Evolutionary conservation across 2,113 vertebrate species (phyloP), one percentile per base, ranked within the genome.

Genomic region (Oryzias celebensis): DNA sequence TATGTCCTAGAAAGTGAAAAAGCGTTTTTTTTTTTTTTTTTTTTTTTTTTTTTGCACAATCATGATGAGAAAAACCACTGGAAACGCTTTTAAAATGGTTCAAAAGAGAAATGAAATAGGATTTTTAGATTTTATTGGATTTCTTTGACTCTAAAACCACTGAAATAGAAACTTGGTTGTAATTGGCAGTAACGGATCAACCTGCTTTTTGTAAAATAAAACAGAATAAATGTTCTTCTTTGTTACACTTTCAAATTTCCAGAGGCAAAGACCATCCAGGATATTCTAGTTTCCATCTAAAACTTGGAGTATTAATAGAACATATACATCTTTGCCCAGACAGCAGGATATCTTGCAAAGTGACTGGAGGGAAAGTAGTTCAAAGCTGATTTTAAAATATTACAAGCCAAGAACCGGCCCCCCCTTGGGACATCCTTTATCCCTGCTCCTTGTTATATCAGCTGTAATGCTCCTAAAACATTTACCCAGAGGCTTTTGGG

Each of bases 301-400:
- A 54, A 31, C 47, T 53, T n/a, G 7, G 57, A 65, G 55, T 80
- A 85, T 83, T 83, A 77, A 58, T 83, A 78, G 75, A 78, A 66
- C 23, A 50, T 65, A 53, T 79, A 54, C 58, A 71, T 79, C 52
- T 65, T 71, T 54, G 46, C 51, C 49, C 53, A 1, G 64, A 68
- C 50, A 62, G 58, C 16, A 2, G 56, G 45, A 53, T 18, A 54
- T 51, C 49, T 72, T 47, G 44, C 36, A 69, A 49, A 65, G 67
- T 42, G 60, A 64, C 65, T 65, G 59, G 23, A 48, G 58, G 50
- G 52, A 28, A 76, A 58, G 68, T 46, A 58, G 65, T 62, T 78
- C 68, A 82, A 68, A 73, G 57, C 58, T 81, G 51, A 68, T 68
- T 75, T 76, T 65, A 5, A 72, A 72, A 59, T 43, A 67, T 61